Evolutionary conservation across 2,113 vertebrate genomes (phyloP).

Genomic region (Peromyscus californicus): DNA sequence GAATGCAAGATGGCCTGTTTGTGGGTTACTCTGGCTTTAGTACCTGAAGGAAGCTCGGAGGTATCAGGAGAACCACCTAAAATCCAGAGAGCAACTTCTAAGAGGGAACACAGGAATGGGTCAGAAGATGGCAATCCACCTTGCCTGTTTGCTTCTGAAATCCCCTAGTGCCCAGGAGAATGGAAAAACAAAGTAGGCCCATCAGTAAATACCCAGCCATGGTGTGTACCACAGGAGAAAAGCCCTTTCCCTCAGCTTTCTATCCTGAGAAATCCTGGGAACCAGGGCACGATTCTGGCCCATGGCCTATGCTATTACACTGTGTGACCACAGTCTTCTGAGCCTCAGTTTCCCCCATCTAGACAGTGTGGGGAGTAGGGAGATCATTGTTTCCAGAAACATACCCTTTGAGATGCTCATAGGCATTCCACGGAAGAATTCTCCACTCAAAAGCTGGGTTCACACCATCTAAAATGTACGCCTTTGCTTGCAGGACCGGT

Average conservation of each 20-base stretch:
- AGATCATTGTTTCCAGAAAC: slow-evolving; percentile 5
- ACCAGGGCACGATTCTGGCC: no score
- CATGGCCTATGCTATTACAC: not conserved
- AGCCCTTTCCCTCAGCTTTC: not conserved
- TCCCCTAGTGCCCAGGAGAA: not conserved
- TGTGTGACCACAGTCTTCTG: not conserved
- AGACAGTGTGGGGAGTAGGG: not conserved
- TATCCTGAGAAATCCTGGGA: not conserved
- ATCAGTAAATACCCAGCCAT: not conserved
- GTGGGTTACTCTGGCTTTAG: not conserved
- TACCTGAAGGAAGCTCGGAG: not conserved
- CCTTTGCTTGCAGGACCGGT: not conserved
- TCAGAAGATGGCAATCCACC: not conserved
- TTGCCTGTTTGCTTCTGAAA: not conserved
- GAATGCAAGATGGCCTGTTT: not conserved
- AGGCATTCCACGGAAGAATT: not conserved
- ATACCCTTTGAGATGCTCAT: not conserved
- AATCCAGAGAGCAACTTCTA: not conserved
- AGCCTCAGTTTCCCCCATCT: not conserved
- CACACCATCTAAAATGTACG: not conserved
- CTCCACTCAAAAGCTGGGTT: slow-evolving; percentile 19
- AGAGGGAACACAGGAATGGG: not conserved
- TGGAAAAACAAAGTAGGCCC: not conserved
- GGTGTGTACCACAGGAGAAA: not conserved
- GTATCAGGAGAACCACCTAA: not conserved